Base-by-base conservation (phyloP, 2,888 invertebrate genomes). In the Melanophora roralis region DNA sequence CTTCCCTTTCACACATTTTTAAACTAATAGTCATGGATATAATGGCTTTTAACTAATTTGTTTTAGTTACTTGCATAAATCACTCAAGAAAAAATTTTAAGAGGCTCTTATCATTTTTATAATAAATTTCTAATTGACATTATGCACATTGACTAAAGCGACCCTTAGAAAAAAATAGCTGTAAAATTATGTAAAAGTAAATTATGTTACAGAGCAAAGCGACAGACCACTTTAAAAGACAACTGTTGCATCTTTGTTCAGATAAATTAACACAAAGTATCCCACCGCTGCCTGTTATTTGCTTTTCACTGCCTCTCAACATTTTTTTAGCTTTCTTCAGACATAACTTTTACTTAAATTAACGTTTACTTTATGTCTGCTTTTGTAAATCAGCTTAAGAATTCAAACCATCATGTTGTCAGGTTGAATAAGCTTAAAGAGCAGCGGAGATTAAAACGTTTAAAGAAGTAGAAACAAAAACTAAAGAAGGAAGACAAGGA, bases 351-450 rank as follows among this genome's bases (percentile, higher is more conserved):
- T 51, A 23, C 74, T 36, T 36, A 59, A 67, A 67, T 45, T 43
- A 60, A 51, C 60, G 60, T 60, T 45, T 23, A 67, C 60, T 75
- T 60, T 60, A 60, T 38, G 74, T 36, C 74, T n/a, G 45, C 60
- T 51, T 60, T 36, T 53, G 59, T 40, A 36, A 65, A 38, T 38
- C 36, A 60, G 36, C 11, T 36, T 5, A 53, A 68, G 45, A 38
- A 64, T 16, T 12, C 45, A 19, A 21, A 27, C 3, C 11, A 34
- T 3, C 12, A 45, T 19, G 11, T 9, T 45, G 19, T 16, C 4
- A 8, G 2, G 7, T 4, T 34, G 34, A 23, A n/a, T 16, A 5
- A 27, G 27, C 6, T 27, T 5, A 27, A 27, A 5, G 19, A 11
- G 21, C 3, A 9, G 21, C 19, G 11, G 11, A 45, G 45, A 3